These are phyloP conservation scores for Vicugna pacos DNA, from an alignment of 2,113 vertebrate species.

Conservation along the genomic window DNA sequence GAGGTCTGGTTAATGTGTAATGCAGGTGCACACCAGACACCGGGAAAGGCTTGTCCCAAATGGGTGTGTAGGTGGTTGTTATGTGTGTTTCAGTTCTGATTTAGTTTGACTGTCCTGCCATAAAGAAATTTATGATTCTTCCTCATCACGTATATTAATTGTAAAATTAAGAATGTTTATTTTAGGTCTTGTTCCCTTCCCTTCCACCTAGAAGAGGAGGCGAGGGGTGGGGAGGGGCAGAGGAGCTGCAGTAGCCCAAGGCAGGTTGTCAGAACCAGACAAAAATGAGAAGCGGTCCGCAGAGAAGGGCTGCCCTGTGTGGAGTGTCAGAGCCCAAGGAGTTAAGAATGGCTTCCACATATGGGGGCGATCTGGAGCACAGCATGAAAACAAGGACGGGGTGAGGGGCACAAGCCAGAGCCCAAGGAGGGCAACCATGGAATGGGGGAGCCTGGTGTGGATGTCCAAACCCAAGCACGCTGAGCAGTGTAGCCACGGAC, in stretches of 20 bases:
- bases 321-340: not conserved
- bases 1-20: not conserved
- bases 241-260: not conserved
- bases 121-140: not conserved
- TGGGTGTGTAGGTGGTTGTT: not conserved
- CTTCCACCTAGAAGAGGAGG: too few species aligned
- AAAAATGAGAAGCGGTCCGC: not conserved
- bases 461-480: not conserved
- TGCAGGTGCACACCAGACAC: not conserved
- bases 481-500: not conserved
- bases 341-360: not conserved
- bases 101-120: not conserved
- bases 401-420: not conserved
- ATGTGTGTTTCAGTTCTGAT: not conserved
- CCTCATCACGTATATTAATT: not conserved
- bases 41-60: not conserved
- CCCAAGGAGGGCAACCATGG: not conserved
- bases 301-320: not conserved
- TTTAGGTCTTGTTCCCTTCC: not conserved
- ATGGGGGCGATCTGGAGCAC: too few species aligned
- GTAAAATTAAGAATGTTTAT: slow-evolving; percentile 4
- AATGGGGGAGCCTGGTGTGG: not conserved
- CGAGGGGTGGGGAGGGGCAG: not conserved
- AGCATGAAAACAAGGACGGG: not conserved
- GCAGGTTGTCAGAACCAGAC: not conserved